Evolutionary conservation across 1,140 invertebrate species (phyloP), one percentile per base, ranked within the genome.

Genomic region (Centruroides sculpturatus): DNA sequence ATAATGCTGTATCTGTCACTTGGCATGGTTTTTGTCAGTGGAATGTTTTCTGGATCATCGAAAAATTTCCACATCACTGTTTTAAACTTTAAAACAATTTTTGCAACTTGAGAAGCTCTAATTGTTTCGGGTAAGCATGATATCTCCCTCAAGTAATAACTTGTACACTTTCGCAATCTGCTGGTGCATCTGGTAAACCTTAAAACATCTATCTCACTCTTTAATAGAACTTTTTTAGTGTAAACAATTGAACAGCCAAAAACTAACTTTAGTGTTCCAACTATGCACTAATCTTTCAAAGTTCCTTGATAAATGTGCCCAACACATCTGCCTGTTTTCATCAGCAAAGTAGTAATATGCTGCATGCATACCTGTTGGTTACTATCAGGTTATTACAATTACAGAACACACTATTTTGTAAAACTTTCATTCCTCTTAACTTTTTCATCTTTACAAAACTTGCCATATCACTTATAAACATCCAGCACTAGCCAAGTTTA

Each of bases 361-460:
- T 56, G 1, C 55, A 55, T 56, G 1, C 55, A 55, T 55, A 55
- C 23, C 54, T 55, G 3, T 55, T 13, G 23, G 54, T 55, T 56
- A 56, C 58, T 56, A 56, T 49, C 13, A 59, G 52, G 48, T 49
- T 59, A 55, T 59, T 59, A 34, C 49, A 34, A 59, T 59, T 59
- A 12, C 49, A 59, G 49, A 36, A 59, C 23, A 23, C 23, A 23
- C 23, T 23, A 23, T 23, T 23, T 23, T 23, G 2, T 23, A 23
- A 23, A 59, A 59, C 58, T 34, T 59, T 59, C 58, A 59, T 59
- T 59, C 58, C 49, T 13, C 58, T 59, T 59, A 47, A 59, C 48
- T 59, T 49, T 59, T 50, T 59, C 36, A 59, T 34, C n/a, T 59
- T 59, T 41, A 59, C 41, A 59, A 59, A 59, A 59, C 59, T 59